These are phyloP conservation scores for Myiozetetes cayanensis DNA, from an alignment of 2,113 vertebrate species.

Conservation along the genomic window DNA sequence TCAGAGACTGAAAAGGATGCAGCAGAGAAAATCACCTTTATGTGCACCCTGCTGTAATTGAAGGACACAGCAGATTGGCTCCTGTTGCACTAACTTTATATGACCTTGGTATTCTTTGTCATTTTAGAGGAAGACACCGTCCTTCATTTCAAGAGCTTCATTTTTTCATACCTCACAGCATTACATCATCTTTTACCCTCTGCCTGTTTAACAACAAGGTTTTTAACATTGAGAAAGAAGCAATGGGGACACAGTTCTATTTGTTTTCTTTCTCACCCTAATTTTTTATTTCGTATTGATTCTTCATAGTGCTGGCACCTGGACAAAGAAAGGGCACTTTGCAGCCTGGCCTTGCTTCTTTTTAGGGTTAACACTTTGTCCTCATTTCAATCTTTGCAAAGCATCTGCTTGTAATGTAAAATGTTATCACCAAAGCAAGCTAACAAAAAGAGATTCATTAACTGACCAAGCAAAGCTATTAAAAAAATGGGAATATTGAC, in stretches of 20 bases:
- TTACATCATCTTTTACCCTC: neutral
- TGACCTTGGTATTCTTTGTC: neutral
- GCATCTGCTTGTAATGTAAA: neutral
- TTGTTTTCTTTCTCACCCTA: neutral
- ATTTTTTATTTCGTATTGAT: neutral
- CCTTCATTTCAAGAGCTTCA: rapidly evolving
- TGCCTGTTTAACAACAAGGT: neutral
- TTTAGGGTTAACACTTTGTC: neutral
- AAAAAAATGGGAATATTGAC: neutral
- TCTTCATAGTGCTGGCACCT: neutral
- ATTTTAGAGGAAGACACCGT: neutral
- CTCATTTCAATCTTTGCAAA: neutral
- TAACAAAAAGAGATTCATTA: constrained; percentile 9
- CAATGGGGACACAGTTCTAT: neutral
- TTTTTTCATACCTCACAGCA: neutral
- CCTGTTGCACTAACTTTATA: neutral
- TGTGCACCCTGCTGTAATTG: neutral
- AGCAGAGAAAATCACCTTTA: neutral
- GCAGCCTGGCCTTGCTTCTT: neutral
- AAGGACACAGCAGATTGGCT: neutral
- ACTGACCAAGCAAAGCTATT: constrained; percentile 2
- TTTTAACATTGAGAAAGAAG: neutral
- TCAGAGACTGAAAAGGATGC: neutral
- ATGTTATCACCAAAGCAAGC: neutral
- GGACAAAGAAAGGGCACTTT: neutral